A percentile compares a stretch with the other conserved stretches of the same genome.
These are phyloP conservation scores for Chamaetylas fuelleborni DNA, from an alignment of 2,113 vertebrate genomes.

Conservation along the genomic window DNA sequence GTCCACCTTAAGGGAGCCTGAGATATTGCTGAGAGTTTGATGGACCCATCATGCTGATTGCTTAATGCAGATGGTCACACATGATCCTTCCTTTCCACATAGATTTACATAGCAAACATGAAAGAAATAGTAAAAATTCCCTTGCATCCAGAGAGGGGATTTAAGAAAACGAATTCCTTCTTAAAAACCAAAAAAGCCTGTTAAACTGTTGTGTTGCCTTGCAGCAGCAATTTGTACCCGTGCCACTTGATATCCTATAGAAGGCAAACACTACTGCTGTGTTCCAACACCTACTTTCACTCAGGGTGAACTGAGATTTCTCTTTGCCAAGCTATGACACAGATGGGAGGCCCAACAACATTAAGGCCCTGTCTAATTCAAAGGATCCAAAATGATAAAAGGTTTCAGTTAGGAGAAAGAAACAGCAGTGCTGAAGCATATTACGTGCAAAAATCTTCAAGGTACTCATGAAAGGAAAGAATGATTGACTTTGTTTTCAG, in stretches of 20 bases:
- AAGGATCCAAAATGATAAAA: not conserved
- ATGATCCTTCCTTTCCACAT: not conserved
- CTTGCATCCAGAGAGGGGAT: not conserved
- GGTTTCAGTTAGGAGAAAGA: not conserved
- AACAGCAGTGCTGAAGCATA: not conserved
- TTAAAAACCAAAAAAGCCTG: not conserved
- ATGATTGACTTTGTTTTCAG: not conserved
- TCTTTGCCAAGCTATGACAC: not conserved
- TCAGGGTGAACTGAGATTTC: not conserved
- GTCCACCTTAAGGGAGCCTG: not conserved
- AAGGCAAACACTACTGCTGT: not conserved
- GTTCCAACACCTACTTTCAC: not conserved
- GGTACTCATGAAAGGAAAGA: not conserved
- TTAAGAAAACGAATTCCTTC: not conserved
- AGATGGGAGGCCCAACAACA: not conserved
- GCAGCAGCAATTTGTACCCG: not conserved
- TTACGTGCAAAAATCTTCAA: not conserved
- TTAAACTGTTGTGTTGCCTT: not conserved
- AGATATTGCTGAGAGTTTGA: not conserved
- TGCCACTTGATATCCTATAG: accelerated
- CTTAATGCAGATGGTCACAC: not conserved
- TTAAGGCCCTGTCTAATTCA: accelerated
- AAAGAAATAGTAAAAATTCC: not conserved
- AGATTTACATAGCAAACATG: not conserved
- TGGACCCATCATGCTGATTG: not conserved